These are phyloP conservation scores for Acholoe squamosa DNA, from an alignment of 2,888 invertebrate species.

Conservation along the genomic window DNA sequence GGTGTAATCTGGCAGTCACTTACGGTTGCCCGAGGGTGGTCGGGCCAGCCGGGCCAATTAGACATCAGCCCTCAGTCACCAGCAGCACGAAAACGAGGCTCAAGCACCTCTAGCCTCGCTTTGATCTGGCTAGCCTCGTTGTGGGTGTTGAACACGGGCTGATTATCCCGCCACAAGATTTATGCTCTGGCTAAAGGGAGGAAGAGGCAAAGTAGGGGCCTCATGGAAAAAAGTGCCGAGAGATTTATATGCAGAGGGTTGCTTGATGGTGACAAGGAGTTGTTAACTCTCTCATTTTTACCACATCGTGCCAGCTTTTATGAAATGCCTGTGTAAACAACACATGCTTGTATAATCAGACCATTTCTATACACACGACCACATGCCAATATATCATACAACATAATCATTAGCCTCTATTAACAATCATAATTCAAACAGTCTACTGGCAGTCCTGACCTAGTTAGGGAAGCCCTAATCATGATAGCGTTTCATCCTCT, in stretches of 20 bases:
- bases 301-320: slow-evolving; percentile 12
- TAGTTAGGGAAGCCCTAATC: no score
- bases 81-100: neutral
- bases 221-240: neutral
- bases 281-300: slow-evolving; percentile 21
- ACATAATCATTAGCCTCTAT: no score
- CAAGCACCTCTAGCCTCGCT: slow-evolving; percentile 24
- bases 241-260: neutral
- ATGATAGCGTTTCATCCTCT: no score
- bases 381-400: no score
- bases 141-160: slow-evolving; percentile 41
- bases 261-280: neutral
- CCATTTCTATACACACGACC: neutral
- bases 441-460: no score
- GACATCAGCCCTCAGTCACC: slow-evolving; percentile 3
- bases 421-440: no score
- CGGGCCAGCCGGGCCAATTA: slow-evolving; percentile 10
- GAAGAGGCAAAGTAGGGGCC: neutral
- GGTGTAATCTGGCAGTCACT: slow-evolving; percentile 8
- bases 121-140: slow-evolving; percentile 33
- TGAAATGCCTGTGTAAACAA: neutral
- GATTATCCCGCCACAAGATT: slow-evolving; percentile 14
- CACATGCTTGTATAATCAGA: neutral
- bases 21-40: slow-evolving; percentile 22
- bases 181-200: neutral